phyloP scores from a whole-genome alignment of 2,797 vertebrate genomes.

The Channa striata region DNA sequence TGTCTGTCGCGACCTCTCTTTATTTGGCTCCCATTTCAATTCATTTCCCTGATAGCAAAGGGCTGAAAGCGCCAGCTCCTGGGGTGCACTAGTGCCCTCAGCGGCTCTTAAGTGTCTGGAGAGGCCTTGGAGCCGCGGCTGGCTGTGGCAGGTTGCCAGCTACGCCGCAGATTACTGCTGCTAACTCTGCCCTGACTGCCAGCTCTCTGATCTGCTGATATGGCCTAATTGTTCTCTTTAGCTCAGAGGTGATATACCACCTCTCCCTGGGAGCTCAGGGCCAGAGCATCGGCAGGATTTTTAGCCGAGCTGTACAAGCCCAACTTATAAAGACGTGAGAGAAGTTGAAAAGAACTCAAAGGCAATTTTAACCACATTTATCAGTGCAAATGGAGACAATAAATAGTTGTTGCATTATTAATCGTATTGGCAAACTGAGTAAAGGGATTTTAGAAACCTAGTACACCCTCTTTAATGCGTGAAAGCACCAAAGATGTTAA shows the following conservation, averaged over 20 bases:
- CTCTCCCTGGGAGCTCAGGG: constrained; percentile 35
- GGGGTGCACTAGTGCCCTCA: constrained; percentile 61
- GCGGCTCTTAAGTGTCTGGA: constrained; percentile 75
- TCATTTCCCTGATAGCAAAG: constrained; percentile 47
- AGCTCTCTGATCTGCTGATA: constrained; percentile 78
- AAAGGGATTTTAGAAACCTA: background rate
- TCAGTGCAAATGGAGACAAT: background rate
- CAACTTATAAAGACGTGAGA: background rate
- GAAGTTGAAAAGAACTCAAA: background rate
- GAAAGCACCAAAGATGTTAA: background rate
- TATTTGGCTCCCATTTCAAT: constrained; percentile 36
- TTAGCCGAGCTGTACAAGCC: background rate
- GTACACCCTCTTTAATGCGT: background rate
- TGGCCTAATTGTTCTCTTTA: constrained; percentile 82
- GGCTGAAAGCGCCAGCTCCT: constrained; percentile 58
- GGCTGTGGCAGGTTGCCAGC: constrained; percentile 69
- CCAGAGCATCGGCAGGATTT: constrained; percentile 4
- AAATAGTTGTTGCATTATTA: background rate
- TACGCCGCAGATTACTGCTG: constrained; percentile 78
- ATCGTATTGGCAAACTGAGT: background rate
- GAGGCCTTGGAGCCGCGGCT: constrained; percentile 70
- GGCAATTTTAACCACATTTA: background rate
- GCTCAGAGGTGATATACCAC: constrained; percentile 70
- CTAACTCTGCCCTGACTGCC: constrained; percentile 70
- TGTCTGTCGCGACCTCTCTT: constrained; percentile 37